These are phyloP conservation scores for Oceanites oceanicus DNA, from an alignment of 2,113 vertebrate species.

Conservation along the genomic window DNA sequence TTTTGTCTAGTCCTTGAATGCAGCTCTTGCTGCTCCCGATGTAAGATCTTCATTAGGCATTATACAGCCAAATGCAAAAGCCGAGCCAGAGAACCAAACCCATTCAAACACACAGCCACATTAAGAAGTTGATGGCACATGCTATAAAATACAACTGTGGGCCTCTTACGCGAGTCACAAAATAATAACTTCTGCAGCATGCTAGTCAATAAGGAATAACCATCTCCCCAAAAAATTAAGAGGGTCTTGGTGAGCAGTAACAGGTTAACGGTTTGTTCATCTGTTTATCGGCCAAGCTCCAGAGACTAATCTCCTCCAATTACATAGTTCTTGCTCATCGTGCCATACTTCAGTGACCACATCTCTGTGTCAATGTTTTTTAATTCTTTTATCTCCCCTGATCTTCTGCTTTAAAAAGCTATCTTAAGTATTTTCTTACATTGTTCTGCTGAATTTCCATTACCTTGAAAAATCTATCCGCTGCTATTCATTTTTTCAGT, in stretches of 20 bases:
- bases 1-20: background rate
- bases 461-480: background rate
- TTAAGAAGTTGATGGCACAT: background rate
- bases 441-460: background rate
- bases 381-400: conserved; percentile 5
- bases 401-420: background rate
- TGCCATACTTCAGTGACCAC: background rate
- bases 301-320: background rate
- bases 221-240: background rate
- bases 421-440: background rate
- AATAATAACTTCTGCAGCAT: conserved; percentile 47
- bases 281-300: background rate
- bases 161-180: background rate
- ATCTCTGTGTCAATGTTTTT: background rate
- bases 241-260: background rate
- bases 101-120: background rate
- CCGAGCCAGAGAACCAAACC: background rate
- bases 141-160: background rate
- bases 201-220: conserved; percentile 1
- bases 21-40: background rate
- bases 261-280: background rate
- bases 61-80: background rate
- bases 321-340: background rate
- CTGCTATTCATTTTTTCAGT: conserved; percentile 23
- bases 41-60: background rate